Base-by-base conservation (phyloP, 2,888 invertebrate genomes). In the Branchellion lobata region DNA sequence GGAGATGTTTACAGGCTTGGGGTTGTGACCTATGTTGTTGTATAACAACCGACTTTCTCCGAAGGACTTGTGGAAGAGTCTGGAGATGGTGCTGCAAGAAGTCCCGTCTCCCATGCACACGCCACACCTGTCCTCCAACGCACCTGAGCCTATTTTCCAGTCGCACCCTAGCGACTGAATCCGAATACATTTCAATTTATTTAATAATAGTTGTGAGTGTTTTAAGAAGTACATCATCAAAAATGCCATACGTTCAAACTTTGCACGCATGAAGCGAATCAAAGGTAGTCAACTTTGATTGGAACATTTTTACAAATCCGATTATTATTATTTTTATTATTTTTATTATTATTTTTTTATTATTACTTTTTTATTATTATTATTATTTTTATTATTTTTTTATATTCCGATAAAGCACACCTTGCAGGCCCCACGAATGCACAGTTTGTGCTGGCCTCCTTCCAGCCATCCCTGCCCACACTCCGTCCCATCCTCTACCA, bases 101-200 rank as follows among this genome's bases (percentile, higher is more conserved):
- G 92, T 91, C 14, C 94, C 93, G 85, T 92, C 91, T 3, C 95
- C 95, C 84, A 92, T 92, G 86, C 95, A 95, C 76, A 93, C 90
- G 5, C 95, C 94, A 86, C 95, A 95, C 72, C 91, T 90, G 87
- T 95, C 95, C 85, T 94, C 94, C 84, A 91, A 90, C 40, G 92
- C 90, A 78, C 90, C 90, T 0, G 94, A 94, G 85, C 93, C 93
- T 73, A 95, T 91, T 78, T 91, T 88, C 94, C 94, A 94, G 88
- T 95, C 94, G 88, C 95, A 95, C n/a, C 94, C 93, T 78, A 95
- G 93, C 89, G 91, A 92, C 92, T 94, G 90, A n/a, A n/a, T n/a
- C 85, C 91, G 83, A 65, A 53, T 21, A 51, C 24, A n/a, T n/a
- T n/a, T n/a, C n/a, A n/a, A n/a, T n/a, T n/a, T n/a, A n/a, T n/a